Percentiles rank a stretch among this genome's conserved stretches.
Evolutionary conservation across 2,888 invertebrate genomes (phyloP).

Genomic region (Portevinia maculata): DNA sequence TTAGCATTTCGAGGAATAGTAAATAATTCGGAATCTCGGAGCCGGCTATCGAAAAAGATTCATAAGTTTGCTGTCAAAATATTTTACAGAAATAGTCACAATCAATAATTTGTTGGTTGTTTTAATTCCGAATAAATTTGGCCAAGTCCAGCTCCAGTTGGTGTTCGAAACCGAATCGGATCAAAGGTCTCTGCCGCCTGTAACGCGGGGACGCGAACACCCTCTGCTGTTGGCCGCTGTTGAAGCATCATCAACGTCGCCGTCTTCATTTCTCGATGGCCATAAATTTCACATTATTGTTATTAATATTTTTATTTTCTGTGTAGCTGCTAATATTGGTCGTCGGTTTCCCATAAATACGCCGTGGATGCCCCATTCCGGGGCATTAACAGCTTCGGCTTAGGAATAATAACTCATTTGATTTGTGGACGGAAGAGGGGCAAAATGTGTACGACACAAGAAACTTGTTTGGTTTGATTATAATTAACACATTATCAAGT

Average conservation of each 20-base stretch:
- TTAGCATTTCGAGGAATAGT: constrained; percentile 65
- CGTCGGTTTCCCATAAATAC: constrained; percentile 71
- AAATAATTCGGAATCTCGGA: constrained; percentile 48
- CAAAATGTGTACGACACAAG: constrained; percentile 63
- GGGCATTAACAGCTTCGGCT: constrained; percentile 70
- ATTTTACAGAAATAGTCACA: constrained; percentile 76
- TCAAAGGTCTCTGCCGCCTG: constrained; percentile 61
- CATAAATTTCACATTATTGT: constrained; percentile 73
- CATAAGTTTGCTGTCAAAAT: constrained; percentile 76
- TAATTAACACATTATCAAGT: constrained; percentile 74
- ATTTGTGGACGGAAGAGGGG: constrained; percentile 54
- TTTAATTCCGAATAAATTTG: constrained; percentile 74
- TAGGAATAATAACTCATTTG: constrained; percentile 73
- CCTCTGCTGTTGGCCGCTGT: constrained; percentile 21
- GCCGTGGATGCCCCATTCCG: constrained; percentile 69
- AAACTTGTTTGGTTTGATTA: constrained; percentile 74
- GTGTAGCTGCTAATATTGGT: constrained; percentile 73
- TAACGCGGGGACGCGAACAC: constrained; percentile 4
- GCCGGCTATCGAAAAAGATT: constrained; percentile 61
- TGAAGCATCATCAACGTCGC: constrained; percentile 28
- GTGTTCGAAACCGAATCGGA: constrained; percentile 47
- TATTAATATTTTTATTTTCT: constrained; percentile 74
- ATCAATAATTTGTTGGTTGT: constrained; percentile 75
- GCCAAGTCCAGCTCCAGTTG: constrained; percentile 49
- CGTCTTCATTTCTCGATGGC: constrained; percentile 29